These are phyloP conservation scores for Melanogrammus aeglefinus DNA, from an alignment of 2,797 vertebrate genomes.

Conservation along the genomic window DNA sequence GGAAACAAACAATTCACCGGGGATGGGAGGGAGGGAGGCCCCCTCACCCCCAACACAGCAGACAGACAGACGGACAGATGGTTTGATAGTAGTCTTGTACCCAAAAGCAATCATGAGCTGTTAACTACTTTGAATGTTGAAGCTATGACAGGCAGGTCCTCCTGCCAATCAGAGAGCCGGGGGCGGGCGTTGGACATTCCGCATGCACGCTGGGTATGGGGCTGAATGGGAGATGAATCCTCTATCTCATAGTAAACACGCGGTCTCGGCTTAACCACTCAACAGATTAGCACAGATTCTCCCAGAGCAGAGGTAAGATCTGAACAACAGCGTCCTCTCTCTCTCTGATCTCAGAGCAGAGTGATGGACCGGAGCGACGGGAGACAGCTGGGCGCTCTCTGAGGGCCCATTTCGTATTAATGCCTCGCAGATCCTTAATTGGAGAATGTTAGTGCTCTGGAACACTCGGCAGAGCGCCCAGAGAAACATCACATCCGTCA, in stretches of 20 bases:
- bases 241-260: slow-evolving; percentile 21
- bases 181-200: background rate
- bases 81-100: background rate
- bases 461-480: slow-evolving; percentile 45
- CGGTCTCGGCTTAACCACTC: slow-evolving; percentile 39
- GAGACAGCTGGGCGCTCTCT: slow-evolving; percentile 51
- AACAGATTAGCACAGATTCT: slow-evolving; percentile 50
- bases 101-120: background rate
- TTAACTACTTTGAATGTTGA: background rate
- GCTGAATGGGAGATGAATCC: too few relatives aligned
- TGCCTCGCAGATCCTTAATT: slow-evolving; percentile 63
- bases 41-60: background rate
- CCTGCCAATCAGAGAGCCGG: background rate
- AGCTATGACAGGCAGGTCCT: background rate
- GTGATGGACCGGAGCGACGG: slow-evolving; percentile 54
- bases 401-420: slow-evolving; percentile 50
- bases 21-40: background rate
- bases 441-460: slow-evolving; percentile 49
- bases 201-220: too few relatives aligned
- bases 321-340: slow-evolving; percentile 42
- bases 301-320: slow-evolving; percentile 50
- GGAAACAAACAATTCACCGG: slow-evolving; percentile 33
- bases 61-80: background rate
- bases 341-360: slow-evolving; percentile 32
- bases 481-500: slow-evolving; percentile 40